phyloP scores from a whole-genome alignment of 2,888 invertebrate species.

The Clepsis dumicolana region DNA sequence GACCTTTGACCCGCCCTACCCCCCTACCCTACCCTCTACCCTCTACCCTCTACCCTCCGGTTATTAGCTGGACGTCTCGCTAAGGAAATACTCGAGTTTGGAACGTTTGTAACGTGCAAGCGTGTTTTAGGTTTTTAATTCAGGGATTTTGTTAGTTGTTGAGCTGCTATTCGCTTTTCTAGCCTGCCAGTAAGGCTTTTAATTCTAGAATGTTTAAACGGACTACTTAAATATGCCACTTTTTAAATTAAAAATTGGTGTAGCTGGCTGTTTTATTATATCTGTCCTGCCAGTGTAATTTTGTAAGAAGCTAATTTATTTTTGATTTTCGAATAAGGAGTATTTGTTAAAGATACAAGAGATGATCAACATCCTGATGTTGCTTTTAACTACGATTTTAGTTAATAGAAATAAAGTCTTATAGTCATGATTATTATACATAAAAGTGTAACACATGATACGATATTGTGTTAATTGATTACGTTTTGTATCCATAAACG shows the following conservation, averaged over 20 bases:
- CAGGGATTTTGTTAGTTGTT: not conserved
- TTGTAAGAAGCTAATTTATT: not conserved
- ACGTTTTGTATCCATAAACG: not conserved
- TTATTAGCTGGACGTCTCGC: constrained; percentile 37
- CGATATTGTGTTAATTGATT: too few species aligned
- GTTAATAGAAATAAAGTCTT: not conserved
- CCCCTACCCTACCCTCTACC: constrained; percentile 57
- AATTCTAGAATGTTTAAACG: not conserved
- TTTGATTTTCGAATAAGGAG: not conserved
- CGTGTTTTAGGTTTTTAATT: not conserved
- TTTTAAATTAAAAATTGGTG: too few species aligned
- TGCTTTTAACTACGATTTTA: not conserved
- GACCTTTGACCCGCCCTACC: constrained; percentile 76
- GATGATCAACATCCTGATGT: too few species aligned
- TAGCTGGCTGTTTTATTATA: too few species aligned
- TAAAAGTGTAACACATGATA: too few species aligned
- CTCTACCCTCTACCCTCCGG: constrained; percentile 41
- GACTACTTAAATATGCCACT: too few species aligned
- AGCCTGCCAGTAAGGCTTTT: not conserved
- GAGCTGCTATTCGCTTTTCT: not conserved
- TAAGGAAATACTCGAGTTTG: not conserved
- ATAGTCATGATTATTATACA: too few species aligned
- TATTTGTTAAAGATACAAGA: not conserved
- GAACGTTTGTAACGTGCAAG: not conserved
- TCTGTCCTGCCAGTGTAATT: too few species aligned